Base-by-base conservation (phyloP, 2,888 invertebrate genomes). In the Chymomyza fuscimana region DNA sequence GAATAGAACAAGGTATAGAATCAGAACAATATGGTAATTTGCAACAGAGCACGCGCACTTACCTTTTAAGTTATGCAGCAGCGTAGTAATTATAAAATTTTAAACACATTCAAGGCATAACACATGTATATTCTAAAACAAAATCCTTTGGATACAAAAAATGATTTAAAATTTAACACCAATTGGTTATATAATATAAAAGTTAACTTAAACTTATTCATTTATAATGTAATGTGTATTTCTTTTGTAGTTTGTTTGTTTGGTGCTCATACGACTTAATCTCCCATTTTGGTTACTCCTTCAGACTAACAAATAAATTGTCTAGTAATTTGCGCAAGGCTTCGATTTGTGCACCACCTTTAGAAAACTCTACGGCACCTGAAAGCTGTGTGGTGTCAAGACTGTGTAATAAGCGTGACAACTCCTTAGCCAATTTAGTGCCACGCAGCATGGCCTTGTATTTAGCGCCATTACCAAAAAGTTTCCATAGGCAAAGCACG, bases 361-460 rank as follows among this genome's bases (percentile, higher is more conserved):
- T 1, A 73, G 9, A 2, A 78, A 71, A n/a, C 61, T 68, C 1
- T 75, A 54, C 9, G 72, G 68, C 12, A 16, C 75, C 63, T 4
- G 84, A 70, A 5, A 65, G 12, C 19, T 83, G 72, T 0, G 76
- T 2, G 0, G 36, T 46, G 1, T 22, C 40, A 9, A 91, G 32
- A 58, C 7, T 85, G 79, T 7, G 87, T 84, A 5, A 67, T 75
- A 3, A 91, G 73, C 5, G 74, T 58, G 65, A 70, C 5, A 92
- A 46, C 62, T 87, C 76, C 50, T 85, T 88, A 3, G 84, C 79
- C 19, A 92, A 76, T 72, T 86, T 89, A 29, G 90, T 91, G 46
- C 87, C 87, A 29, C 90, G 90, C 15, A 92, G 79, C 66, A 84
- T 78, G 40, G 88, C 87, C 19, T 87, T 87, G 69, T 87, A 89